Evolutionary conservation across 1,140 invertebrate species (phyloP).

Genomic region (Monochamus saltuarius): DNA sequence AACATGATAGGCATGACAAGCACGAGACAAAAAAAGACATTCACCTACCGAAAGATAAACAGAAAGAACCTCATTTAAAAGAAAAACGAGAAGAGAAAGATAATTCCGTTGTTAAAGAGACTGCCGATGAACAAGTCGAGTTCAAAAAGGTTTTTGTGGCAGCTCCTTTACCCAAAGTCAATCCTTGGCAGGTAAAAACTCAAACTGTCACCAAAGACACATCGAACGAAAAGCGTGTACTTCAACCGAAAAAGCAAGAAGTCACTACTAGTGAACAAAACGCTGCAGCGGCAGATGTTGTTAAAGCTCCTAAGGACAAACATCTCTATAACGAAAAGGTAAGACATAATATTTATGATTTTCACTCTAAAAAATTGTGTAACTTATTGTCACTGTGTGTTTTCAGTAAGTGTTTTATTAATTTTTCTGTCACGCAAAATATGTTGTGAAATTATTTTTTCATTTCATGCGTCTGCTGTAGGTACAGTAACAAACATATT

Average conservation of each 20-base stretch:
- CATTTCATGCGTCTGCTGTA: too few relatives aligned
- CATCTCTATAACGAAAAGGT: slow-evolving; percentile 65
- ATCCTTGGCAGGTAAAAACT: slow-evolving; percentile 60
- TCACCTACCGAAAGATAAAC: slow-evolving; percentile 24
- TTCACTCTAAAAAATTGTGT: too few relatives aligned
- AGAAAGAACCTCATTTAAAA: slow-evolving; percentile 17
- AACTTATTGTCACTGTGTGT: too few relatives aligned
- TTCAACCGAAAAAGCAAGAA: slow-evolving; percentile 52
- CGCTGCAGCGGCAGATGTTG: slow-evolving; percentile 50
- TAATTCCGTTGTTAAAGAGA: slow-evolving; percentile 37
- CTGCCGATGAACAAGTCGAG: slow-evolving; percentile 42
- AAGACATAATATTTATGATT: slow-evolving; percentile 23
- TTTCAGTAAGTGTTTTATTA: too few relatives aligned
- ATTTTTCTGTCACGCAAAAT: too few relatives aligned
- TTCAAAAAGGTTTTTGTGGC: slow-evolving; percentile 61
- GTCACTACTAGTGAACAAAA: slow-evolving; percentile 35
- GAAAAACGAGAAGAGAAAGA: slow-evolving; percentile 28
- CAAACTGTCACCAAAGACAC: slow-evolving; percentile 23
- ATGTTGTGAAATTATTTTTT: too few relatives aligned
- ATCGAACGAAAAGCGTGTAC: slow-evolving; percentile 50
- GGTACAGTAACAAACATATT: too few relatives aligned
- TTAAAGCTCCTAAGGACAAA: slow-evolving; percentile 61
- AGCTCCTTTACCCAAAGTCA: slow-evolving; percentile 62
- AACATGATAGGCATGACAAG: slow-evolving; percentile 24
- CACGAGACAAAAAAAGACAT: slow-evolving; percentile 34